A percentile compares a stretch with the other conserved stretches of the same genome.
Evolutionary conservation across 2,888 invertebrate species (phyloP).

Genomic region (Drosophila pseudotakahashii): DNA sequence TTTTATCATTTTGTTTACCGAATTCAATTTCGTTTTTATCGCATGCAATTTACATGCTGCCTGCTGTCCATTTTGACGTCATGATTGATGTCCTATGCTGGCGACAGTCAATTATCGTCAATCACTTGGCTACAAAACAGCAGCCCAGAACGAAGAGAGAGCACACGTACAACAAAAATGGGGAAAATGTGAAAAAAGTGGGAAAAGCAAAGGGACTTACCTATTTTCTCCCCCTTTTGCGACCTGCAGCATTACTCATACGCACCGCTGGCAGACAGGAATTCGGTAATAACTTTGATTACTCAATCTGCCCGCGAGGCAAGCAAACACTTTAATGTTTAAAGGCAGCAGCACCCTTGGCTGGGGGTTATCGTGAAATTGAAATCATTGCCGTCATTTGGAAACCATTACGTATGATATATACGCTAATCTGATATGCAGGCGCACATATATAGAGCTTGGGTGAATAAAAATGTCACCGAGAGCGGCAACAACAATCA

Average conservation of each 20-base stretch:
- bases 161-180: slow-evolving; percentile 14
- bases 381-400: slow-evolving; percentile 78
- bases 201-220: slow-evolving; percentile 8
- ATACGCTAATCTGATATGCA: slow-evolving; percentile 77
- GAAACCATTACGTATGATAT: slow-evolving; percentile 76
- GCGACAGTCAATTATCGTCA: slow-evolving; percentile 79
- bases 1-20: slow-evolving; percentile 74
- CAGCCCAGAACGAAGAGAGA: background rate
- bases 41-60: slow-evolving; percentile 74
- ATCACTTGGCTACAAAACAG: slow-evolving; percentile 61
- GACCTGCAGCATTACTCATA: slow-evolving; percentile 54
- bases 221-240: background rate
- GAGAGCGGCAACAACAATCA: slow-evolving; percentile 61
- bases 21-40: slow-evolving; percentile 74
- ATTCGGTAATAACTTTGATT: slow-evolving; percentile 49
- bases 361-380: slow-evolving; percentile 59
- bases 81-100: slow-evolving; percentile 73
- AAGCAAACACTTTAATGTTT: slow-evolving; percentile 29
- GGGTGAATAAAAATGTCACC: slow-evolving; percentile 74
- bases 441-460: slow-evolving; percentile 29
- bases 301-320: slow-evolving; percentile 38
- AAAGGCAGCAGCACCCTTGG: slow-evolving; percentile 15
- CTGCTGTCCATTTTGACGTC: slow-evolving; percentile 70
- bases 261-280: slow-evolving; percentile 36
- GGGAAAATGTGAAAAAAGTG: slow-evolving; percentile 2